Conservation (phyloP, 2,888 invertebrate genomes). For the Herminia tarsipennalis region DNA sequence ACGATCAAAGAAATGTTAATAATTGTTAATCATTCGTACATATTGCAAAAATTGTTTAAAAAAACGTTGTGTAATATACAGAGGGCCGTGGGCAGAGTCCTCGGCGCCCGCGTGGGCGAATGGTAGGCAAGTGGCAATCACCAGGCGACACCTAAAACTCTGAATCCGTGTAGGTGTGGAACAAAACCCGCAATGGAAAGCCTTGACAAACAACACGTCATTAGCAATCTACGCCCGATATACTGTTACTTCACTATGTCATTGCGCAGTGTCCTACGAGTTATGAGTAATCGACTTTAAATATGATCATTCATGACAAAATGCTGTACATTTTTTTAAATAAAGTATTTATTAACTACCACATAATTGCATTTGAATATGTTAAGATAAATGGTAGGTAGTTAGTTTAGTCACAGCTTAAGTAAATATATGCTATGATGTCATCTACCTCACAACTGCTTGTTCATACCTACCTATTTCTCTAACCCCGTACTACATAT, state of each 20-base stretch:
- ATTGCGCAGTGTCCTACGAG: slow-evolving; percentile 43
- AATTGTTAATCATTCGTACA: neutral
- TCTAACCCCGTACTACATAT: too few relatives aligned
- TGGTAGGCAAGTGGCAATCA: slow-evolving; percentile 54
- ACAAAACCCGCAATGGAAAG: slow-evolving; percentile 60
- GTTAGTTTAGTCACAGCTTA: neutral
- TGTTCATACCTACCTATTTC: too few relatives aligned
- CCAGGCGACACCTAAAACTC: slow-evolving; percentile 59
- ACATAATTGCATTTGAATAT: too few relatives aligned
- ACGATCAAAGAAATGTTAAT: neutral
- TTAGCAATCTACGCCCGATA: slow-evolving; percentile 42
- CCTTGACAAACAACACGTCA: slow-evolving; percentile 64
- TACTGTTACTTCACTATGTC: slow-evolving; percentile 57
- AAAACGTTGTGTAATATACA: slow-evolving; percentile 51
- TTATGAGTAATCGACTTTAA: slow-evolving; percentile 47
- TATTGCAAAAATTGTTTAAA: slow-evolving; percentile 32
- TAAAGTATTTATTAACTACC: slow-evolving; percentile 4
- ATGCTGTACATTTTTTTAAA: too few relatives aligned
- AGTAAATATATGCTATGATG: neutral
- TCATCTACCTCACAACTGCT: too few relatives aligned
- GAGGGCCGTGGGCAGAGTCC: slow-evolving; percentile 68
- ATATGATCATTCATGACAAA: slow-evolving; percentile 48
- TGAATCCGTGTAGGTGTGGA: slow-evolving; percentile 64
- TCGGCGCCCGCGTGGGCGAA: slow-evolving; percentile 69
- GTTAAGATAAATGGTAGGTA: too few relatives aligned